Percentiles rank a stretch among this genome's conserved stretches.
These are phyloP conservation scores for Dicerorhinus sumatrensis DNA, from an alignment of 2,113 vertebrate genomes.

Conservation along the genomic window DNA sequence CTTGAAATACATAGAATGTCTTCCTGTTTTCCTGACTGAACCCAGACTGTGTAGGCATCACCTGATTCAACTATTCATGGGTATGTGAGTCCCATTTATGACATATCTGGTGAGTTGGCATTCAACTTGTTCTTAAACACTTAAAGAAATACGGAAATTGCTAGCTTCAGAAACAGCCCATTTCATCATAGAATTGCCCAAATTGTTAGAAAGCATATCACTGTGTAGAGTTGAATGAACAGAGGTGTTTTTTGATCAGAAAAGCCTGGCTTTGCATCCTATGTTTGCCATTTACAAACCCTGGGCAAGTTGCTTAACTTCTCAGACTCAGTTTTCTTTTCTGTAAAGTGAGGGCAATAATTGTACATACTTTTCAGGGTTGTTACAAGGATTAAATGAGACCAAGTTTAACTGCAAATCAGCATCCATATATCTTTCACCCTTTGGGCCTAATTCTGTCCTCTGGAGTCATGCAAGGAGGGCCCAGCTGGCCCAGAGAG, in stretches of 20 bases:
- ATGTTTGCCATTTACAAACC: background rate
- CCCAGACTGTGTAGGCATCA: background rate
- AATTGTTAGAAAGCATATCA: background rate
- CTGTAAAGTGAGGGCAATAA: background rate
- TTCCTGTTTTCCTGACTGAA: background rate
- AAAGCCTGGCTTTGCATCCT: background rate
- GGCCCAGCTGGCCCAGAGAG: background rate
- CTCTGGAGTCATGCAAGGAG: background rate
- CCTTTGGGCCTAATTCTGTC: background rate
- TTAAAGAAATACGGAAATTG: background rate
- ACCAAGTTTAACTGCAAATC: background rate
- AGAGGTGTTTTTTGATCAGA: background rate
- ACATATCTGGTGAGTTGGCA: background rate
- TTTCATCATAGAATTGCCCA: background rate
- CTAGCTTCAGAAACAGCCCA: background rate
- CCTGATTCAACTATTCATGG: background rate
- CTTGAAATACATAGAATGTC: background rate
- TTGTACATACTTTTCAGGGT: background rate
- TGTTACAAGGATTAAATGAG: slow-evolving; percentile 3
- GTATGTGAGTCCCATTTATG: background rate
- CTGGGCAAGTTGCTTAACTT: background rate
- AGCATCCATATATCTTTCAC: background rate
- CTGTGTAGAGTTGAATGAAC: background rate
- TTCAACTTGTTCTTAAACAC: background rate
- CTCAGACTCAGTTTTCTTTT: background rate